These are phyloP conservation scores for Periophthalmodon schlosseri DNA, from an alignment of 2,113 vertebrate species.

Conservation along the genomic window DNA sequence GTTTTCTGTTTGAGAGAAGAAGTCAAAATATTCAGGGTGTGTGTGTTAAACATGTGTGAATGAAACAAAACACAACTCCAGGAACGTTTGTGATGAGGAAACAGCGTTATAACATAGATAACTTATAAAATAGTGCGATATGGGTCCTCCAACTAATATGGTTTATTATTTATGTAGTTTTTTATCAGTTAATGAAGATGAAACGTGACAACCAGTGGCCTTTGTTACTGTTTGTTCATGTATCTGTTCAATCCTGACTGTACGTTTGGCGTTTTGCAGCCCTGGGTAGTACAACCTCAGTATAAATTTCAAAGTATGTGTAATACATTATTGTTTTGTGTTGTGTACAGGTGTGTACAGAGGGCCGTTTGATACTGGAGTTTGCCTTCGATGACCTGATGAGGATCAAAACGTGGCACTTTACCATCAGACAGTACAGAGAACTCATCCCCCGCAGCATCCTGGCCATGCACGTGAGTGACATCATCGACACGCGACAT, in stretches of 20 bases:
- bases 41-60: too few relatives aligned
- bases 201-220: too few relatives aligned
- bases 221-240: neutral
- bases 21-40: too few relatives aligned
- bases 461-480: constrained; percentile 98
- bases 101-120: too few relatives aligned
- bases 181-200: too few relatives aligned
- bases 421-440: constrained; percentile 98
- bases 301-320: neutral
- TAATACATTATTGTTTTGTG: constrained; percentile 29
- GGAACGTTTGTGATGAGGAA: too few relatives aligned
- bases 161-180: too few relatives aligned
- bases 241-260: neutral
- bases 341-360: constrained; percentile 91
- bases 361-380: constrained; percentile 97
- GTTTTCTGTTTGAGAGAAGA: too few relatives aligned
- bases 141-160: too few relatives aligned
- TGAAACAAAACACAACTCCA: too few relatives aligned
- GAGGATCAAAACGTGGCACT: constrained; percentile 99
- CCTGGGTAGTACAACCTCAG: neutral
- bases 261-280: neutral
- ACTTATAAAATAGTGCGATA: too few relatives aligned
- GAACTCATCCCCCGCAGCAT: constrained; percentile 97
- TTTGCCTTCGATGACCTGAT: constrained; percentile 99
- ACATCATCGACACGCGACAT: constrained; percentile 31